These are phyloP conservation scores for Acanthococcus lagerstroemiae DNA, from an alignment of 2,888 invertebrate species.

Conservation along the genomic window DNA sequence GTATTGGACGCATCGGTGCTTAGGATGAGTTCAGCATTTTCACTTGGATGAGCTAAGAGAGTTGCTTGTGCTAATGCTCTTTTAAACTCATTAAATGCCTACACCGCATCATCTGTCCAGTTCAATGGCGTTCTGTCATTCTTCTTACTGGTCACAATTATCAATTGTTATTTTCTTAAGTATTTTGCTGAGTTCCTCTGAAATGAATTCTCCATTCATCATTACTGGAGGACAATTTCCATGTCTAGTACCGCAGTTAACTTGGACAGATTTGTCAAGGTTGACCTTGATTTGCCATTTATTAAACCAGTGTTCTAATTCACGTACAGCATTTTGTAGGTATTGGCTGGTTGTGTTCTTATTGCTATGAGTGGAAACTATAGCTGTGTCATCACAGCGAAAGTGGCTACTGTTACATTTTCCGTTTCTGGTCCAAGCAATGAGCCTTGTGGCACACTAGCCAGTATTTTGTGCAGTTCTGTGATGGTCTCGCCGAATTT, in stretches of 20 bases:
- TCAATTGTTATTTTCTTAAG: background rate
- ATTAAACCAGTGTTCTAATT: background rate
- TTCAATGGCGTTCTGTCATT: too few species aligned
- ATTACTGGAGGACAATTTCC: background rate
- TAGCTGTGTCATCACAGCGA: background rate
- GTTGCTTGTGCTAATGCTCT: too few species aligned
- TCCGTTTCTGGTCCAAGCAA: too few species aligned
- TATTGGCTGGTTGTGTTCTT: background rate
- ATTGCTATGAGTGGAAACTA: background rate
- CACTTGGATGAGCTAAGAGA: too few species aligned
- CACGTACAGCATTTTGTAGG: background rate
- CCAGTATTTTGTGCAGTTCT: too few species aligned
- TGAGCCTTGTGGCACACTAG: too few species aligned
- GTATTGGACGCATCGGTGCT: too few species aligned
- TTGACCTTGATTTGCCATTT: background rate
- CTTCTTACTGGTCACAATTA: constrained; percentile 36
- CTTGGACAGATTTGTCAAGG: background rate
- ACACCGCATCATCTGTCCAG: too few species aligned
- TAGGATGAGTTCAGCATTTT: too few species aligned
- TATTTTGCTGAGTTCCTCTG: background rate
- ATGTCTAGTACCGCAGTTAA: background rate
- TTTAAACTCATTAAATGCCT: too few species aligned
- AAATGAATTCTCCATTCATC: background rate
- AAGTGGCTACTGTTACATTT: too few species aligned
- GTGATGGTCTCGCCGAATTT: too few species aligned